These are phyloP conservation scores for Meloidogyne floridensis DNA, from an alignment of 1,140 invertebrate species.

Conservation along the genomic window DNA sequence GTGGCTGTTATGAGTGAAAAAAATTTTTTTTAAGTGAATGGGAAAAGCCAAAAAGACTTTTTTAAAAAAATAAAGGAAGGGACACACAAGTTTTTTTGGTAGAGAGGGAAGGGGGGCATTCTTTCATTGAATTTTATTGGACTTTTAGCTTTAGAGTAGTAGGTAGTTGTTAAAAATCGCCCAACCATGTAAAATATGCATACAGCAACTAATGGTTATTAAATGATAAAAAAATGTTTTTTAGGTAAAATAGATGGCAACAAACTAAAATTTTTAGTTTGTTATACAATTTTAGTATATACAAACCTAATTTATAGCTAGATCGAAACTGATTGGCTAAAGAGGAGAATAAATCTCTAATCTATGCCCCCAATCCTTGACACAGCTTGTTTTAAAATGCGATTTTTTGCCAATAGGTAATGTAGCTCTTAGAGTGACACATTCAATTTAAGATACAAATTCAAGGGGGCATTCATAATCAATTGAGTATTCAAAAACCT, in stretches of 20 bases:
- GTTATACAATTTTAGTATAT: too few relatives aligned
- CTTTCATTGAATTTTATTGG: background rate
- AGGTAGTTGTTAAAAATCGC: background rate
- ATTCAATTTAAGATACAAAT: too few relatives aligned
- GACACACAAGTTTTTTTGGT: background rate
- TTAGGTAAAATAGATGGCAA: background rate
- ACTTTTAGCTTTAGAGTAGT: background rate
- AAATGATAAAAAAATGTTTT: background rate
- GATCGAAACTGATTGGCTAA: too few relatives aligned
- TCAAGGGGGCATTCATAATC: too few relatives aligned
- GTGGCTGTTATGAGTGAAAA: background rate
- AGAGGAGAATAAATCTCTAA: too few relatives aligned
- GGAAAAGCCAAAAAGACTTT: background rate
- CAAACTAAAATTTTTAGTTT: too few relatives aligned
- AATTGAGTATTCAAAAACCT: too few relatives aligned
- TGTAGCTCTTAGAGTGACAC: too few relatives aligned
- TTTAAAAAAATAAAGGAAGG: background rate
- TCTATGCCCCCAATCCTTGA: too few relatives aligned
- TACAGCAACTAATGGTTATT: background rate
- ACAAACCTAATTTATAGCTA: too few relatives aligned
- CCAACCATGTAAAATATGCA: background rate
- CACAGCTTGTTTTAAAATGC: too few relatives aligned
- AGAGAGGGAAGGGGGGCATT: background rate
- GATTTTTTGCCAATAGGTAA: too few relatives aligned
- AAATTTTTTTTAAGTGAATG: background rate